Percentiles rank a stretch among this genome's conserved stretches.
Evolutionary conservation across 1,140 invertebrate species (phyloP).

Genomic region (Mylabris phalerata): DNA sequence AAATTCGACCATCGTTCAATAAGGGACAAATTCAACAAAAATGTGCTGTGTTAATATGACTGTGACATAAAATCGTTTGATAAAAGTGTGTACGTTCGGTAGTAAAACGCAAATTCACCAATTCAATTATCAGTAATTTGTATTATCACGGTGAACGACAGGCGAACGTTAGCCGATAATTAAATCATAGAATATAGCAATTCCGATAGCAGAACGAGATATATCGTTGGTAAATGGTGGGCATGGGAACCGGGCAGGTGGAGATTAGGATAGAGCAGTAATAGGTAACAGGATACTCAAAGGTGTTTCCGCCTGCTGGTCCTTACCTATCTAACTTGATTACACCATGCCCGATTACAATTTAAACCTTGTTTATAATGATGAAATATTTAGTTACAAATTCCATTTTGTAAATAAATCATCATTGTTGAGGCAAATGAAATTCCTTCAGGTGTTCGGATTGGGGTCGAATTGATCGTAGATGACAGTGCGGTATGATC

Average conservation of each 20-base stretch:
- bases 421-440: background rate
- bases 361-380: background rate
- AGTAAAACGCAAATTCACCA: slow-evolving; percentile 14
- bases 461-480: background rate
- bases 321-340: slow-evolving; percentile 13
- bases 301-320: slow-evolving; percentile 23
- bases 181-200: slow-evolving; percentile 21
- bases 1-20: background rate
- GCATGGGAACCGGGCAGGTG: slow-evolving; percentile 23
- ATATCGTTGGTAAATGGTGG: background rate
- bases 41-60: no score
- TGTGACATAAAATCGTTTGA: no score
- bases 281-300: slow-evolving; percentile 27
- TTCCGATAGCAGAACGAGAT: slow-evolving; percentile 2
- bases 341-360: slow-evolving; percentile 14
- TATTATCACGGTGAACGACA: slow-evolving; percentile 19
- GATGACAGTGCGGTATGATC: background rate
- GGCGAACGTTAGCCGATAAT: slow-evolving; percentile 21
- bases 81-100: background rate
- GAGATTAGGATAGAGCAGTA: slow-evolving; percentile 13
- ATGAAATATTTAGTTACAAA: no score
- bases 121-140: slow-evolving; percentile 29
- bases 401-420: background rate
- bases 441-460: background rate
- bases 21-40: no score